These are phyloP conservation scores for Nomia melanderi DNA, from an alignment of 1,140 invertebrate genomes.

Conservation along the genomic window DNA sequence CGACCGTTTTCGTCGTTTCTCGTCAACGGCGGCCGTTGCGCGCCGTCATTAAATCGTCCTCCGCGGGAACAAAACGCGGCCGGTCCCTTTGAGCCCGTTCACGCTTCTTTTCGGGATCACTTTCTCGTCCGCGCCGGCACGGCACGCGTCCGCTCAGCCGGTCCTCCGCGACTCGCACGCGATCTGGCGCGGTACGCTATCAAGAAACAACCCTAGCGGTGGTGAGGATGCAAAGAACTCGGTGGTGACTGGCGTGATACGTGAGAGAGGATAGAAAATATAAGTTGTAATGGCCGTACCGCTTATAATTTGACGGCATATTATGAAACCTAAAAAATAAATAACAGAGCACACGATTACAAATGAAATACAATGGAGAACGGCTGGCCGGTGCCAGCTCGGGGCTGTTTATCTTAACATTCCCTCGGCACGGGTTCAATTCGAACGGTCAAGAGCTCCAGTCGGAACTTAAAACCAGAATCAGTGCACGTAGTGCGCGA, in stretches of 20 bases:
- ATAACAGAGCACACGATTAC: slow-evolving; percentile 75
- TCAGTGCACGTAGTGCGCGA: background rate
- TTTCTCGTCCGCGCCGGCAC: too few relatives aligned
- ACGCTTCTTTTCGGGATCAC: background rate
- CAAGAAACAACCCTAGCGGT: slow-evolving; percentile 50
- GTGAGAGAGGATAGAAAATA: slow-evolving; percentile 66
- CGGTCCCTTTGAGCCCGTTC: background rate
- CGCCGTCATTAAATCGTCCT: background rate
- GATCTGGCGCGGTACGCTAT: background rate
- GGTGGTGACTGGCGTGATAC: slow-evolving; percentile 59
- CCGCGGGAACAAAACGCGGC: background rate
- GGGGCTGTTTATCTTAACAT: background rate
- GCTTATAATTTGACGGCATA: slow-evolving; percentile 80
- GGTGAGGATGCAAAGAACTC: slow-evolving; percentile 54
- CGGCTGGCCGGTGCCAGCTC: background rate
- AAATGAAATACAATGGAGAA: slow-evolving; percentile 52
- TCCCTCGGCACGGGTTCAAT: background rate
- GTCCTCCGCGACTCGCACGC: too few relatives aligned
- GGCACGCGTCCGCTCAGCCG: too few relatives aligned
- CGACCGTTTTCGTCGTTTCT: slow-evolving; percentile 14
- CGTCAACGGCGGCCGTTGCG: background rate
- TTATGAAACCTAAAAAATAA: slow-evolving; percentile 81
- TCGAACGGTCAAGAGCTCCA: too few relatives aligned
- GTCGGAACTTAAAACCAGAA: background rate
- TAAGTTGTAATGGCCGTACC: slow-evolving; percentile 77